These are phyloP conservation scores for Proterorhinus semilunaris DNA, from an alignment of 2,113 vertebrate species.

Conservation along the genomic window DNA sequence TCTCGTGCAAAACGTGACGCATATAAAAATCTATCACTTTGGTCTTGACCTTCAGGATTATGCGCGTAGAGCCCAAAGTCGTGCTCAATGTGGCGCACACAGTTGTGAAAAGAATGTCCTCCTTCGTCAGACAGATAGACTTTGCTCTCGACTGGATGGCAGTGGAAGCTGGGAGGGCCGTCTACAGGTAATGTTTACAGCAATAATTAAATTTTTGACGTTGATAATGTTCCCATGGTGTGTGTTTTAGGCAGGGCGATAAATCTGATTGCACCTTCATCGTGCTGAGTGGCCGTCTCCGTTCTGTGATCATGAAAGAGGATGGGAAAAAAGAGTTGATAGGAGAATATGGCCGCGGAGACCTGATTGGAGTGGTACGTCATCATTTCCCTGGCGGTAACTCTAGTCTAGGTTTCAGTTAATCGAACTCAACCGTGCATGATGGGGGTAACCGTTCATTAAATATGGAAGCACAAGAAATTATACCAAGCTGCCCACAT, in stretches of 20 bases:
- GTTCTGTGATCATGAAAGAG: slow-evolving; percentile 89
- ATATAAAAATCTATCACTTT: neutral
- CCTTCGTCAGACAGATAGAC: slow-evolving; percentile 92
- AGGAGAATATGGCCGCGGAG: slow-evolving; percentile 91
- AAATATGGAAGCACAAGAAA: neutral
- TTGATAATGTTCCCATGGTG: no score
- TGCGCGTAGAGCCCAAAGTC: slow-evolving; percentile 87
- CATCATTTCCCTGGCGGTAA: neutral
- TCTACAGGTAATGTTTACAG: slow-evolving; percentile 83
- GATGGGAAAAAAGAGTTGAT: slow-evolving; percentile 94
- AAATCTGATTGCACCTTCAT: slow-evolving; percentile 95
- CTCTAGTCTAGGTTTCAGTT: neutral
- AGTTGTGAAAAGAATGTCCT: slow-evolving; percentile 87
- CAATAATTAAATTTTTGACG: neutral
- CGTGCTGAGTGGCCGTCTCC: slow-evolving; percentile 91
- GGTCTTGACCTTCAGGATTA: slow-evolving; percentile 79
- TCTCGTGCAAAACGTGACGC: neutral
- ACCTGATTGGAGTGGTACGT: slow-evolving; percentile 94
- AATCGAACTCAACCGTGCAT: neutral
- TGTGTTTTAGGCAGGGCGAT: slow-evolving; percentile 84
- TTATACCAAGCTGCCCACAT: neutral
- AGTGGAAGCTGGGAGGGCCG: slow-evolving; percentile 89
- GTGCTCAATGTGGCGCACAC: slow-evolving; percentile 91
- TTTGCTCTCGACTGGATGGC: slow-evolving; percentile 98
- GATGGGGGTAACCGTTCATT: neutral